phyloP scores from a whole-genome alignment of 2,888 invertebrate genomes.

The Crossocerus cetratus region DNA sequence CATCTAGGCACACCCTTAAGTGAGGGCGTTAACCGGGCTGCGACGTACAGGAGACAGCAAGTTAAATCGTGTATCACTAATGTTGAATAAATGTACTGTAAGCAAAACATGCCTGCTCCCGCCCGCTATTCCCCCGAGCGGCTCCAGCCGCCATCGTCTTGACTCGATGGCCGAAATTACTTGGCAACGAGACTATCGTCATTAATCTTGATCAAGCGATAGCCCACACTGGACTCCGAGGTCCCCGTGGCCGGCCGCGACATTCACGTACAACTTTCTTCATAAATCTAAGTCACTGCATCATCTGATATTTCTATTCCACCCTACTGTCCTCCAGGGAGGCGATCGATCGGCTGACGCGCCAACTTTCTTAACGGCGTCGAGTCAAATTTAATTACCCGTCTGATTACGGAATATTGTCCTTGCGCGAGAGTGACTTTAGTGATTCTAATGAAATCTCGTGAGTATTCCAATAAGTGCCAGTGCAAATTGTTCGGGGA shows the following conservation, averaged over 20 bases:
- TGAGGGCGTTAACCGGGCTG: too few relatives aligned
- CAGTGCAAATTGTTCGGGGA: too few relatives aligned
- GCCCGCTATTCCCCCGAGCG: too few relatives aligned
- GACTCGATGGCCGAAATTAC: slow-evolving; percentile 56
- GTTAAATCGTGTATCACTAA: slow-evolving; percentile 62
- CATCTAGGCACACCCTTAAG: too few relatives aligned
- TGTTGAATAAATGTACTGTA: slow-evolving; percentile 59
- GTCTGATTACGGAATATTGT: too few relatives aligned
- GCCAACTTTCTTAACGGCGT: too few relatives aligned
- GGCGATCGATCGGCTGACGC: too few relatives aligned
- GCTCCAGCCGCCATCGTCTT: slow-evolving; percentile 39
- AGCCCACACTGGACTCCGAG: slow-evolving; percentile 27
- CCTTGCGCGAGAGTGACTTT: too few relatives aligned
- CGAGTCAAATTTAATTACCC: too few relatives aligned
- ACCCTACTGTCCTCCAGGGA: not conserved
- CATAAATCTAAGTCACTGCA: slow-evolving; percentile 48
- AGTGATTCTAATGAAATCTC: too few relatives aligned
- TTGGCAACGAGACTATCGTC: slow-evolving; percentile 37
- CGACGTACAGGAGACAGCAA: slow-evolving; percentile 1
- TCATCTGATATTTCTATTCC: slow-evolving; percentile 28
- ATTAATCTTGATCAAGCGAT: slow-evolving; percentile 57
- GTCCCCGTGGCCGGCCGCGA: slow-evolving; percentile 15
- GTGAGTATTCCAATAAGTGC: too few relatives aligned
- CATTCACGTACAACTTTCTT: slow-evolving; percentile 46
- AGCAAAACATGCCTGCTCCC: slow-evolving; percentile 46